phyloP scores from a whole-genome alignment of 2,888 invertebrate genomes.

The Macroteleia sp. region DNA sequence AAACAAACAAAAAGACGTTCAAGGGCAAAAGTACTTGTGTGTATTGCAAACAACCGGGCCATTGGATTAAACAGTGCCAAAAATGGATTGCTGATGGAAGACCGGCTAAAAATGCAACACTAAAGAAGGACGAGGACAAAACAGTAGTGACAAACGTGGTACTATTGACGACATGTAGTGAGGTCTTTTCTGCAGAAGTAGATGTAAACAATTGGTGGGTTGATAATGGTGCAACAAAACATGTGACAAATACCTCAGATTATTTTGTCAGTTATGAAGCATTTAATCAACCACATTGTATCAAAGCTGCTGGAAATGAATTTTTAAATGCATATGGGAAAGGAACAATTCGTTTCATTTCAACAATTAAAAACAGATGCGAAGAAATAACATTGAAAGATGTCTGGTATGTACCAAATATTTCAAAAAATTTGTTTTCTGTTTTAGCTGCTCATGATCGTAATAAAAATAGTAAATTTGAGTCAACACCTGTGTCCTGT shows the following conservation, averaged over 20 bases:
- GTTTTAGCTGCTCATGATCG: constrained; percentile 69
- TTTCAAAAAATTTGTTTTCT: constrained; percentile 71
- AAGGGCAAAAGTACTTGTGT: constrained; percentile 62
- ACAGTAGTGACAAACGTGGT: constrained; percentile 8
- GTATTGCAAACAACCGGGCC: constrained; percentile 64
- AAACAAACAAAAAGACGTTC: constrained; percentile 28
- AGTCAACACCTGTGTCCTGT: constrained; percentile 26
- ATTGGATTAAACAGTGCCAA: constrained; percentile 56
- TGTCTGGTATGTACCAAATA: constrained; percentile 70
- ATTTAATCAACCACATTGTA: constrained; percentile 50
- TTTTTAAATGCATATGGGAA: constrained; percentile 56
- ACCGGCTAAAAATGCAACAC: constrained; percentile 5
- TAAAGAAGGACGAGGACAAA: constrained; percentile 5
- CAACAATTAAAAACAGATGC: constrained; percentile 38
- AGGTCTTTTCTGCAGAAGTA: constrained; percentile 62
- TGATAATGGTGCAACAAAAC: constrained; percentile 74
- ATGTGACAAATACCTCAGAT: constrained; percentile 68
- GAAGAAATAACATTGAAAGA: constrained; percentile 60
- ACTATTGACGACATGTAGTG: constrained; percentile 1
- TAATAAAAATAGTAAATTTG: constrained; percentile 60
- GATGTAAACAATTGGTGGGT: constrained; percentile 70
- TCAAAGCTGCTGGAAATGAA: constrained; percentile 67
- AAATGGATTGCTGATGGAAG: constrained; percentile 71
- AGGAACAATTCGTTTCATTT: constrained; percentile 55
- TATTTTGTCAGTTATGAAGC: constrained; percentile 51